These are phyloP conservation scores for Panthera tigris DNA, from an alignment of 2,113 vertebrate genomes.

Conservation along the genomic window DNA sequence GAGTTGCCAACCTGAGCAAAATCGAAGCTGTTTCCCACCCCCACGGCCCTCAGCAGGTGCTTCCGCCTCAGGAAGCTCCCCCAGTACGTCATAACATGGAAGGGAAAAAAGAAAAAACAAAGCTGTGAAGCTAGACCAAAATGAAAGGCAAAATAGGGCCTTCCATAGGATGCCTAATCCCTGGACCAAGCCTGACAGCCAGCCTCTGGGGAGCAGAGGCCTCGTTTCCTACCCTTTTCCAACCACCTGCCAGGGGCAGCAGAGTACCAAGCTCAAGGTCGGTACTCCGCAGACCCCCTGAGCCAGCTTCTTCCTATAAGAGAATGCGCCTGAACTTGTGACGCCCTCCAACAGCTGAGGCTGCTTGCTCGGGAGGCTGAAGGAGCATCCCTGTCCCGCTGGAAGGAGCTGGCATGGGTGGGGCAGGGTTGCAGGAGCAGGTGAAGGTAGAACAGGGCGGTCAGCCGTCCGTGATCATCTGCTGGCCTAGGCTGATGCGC, in stretches of 20 bases:
- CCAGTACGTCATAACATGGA: neutral
- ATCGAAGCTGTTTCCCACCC: conserved; percentile 25
- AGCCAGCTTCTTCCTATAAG: neutral
- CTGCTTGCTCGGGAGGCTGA: neutral
- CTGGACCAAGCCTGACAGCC: neutral
- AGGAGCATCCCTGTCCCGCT: neutral
- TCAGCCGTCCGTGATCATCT: neutral
- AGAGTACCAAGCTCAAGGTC: neutral
- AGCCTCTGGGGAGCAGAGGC: neutral
- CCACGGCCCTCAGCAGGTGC: neutral
- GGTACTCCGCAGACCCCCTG: neutral
- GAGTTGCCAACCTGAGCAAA: conserved; percentile 31
- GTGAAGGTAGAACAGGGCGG: neutral
- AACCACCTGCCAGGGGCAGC: neutral
- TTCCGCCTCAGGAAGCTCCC: neutral
- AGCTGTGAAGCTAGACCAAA: conserved; percentile 49
- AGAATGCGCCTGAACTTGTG: neutral
- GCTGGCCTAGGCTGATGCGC: neutral
- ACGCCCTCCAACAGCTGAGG: neutral
- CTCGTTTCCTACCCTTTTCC: neutral
- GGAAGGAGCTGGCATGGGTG: neutral
- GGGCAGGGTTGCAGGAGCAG: neutral
- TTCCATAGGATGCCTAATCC: neutral
- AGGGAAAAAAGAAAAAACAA: neutral
- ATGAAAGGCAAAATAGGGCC: neutral